Base-by-base conservation (phyloP, 2,797 vertebrate species). In the Pseudochirops cupreus region DNA sequence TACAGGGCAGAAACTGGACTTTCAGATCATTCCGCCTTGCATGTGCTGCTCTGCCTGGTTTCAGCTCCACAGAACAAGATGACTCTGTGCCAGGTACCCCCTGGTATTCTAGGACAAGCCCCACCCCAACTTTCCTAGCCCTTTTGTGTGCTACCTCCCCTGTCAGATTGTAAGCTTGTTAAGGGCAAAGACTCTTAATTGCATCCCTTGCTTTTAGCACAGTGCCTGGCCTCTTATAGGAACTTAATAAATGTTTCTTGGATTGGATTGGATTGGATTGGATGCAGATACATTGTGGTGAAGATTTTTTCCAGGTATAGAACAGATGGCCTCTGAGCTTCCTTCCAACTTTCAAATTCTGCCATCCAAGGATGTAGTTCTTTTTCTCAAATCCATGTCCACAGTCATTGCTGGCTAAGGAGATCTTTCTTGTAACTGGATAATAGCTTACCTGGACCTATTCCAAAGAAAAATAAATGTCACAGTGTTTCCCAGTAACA, bases 381-480 rank as follows among this genome's bases (percentile, higher is more conserved):
- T 59, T 46, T 90, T 96, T 74, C 94, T 96, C 92, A 93, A 56
- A 95, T 91, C 55, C 62, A 53, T 58, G 50, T 21, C 89, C 94
- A 87, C 10, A 91, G 56, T 52, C 94, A 52, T 82, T 91, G 52
- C 62, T 62, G 16, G 62, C 53, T 92, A 62, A 97, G 50, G 12
- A 95, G 53, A 95, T 50, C 67, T 82, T 91, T 55, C 4, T 58
- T 92, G 5, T 93, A 24, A 57, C 53, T 67, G 93, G 67, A 82
- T 93, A 93, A 94, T 59, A 55, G 82, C 6, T 67, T 82, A 31
- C 90, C 58, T 91, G 95, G 90, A 90, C 58, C 92, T n/a, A 94
- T 95, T 96, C 93, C 95, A 90, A 94, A 53, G 7, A 97, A 90
- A 97, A 95, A 95, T 91, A 97, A 94, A 95, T 91, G 26, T 50